Evolutionary conservation across 2,113 vertebrate genomes (phyloP).

Genomic region (Cichladusa arquata): DNA sequence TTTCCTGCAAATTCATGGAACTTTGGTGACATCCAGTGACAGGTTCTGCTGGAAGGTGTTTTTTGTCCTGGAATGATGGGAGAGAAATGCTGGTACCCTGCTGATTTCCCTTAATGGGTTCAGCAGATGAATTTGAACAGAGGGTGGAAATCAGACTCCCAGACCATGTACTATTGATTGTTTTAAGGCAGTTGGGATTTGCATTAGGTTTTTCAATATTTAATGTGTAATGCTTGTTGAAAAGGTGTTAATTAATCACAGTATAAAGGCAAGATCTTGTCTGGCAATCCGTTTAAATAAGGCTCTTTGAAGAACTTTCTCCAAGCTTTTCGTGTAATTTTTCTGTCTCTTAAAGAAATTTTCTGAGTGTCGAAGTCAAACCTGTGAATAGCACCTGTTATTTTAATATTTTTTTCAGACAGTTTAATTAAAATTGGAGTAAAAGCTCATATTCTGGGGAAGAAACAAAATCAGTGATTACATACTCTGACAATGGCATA

Average conservation of each 20-base stretch:
- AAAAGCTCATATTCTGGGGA: background rate
- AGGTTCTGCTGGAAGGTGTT: background rate
- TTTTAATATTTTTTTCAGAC: background rate
- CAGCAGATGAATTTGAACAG: background rate
- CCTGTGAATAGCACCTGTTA: background rate
- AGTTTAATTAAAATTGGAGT: background rate
- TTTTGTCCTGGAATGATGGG: background rate
- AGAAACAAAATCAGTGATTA: background rate
- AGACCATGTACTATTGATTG: background rate
- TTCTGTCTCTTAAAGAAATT: background rate
- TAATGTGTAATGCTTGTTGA: background rate
- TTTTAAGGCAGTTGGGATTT: background rate
- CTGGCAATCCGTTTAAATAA: background rate
- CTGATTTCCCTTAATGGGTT: background rate
- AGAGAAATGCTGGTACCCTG: background rate
- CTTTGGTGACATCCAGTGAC: constrained; percentile 56
- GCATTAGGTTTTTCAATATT: background rate
- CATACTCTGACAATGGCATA: background rate
- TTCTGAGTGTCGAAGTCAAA: background rate
- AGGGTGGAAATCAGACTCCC: background rate
- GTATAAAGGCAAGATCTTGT: background rate
- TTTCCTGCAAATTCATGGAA: constrained; percentile 41
- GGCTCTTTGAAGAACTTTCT: background rate
- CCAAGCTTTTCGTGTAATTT: background rate
- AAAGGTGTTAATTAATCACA: background rate